Conservation (phyloP, 2,888 invertebrate species). For the Halictus quadricinctus region DNA sequence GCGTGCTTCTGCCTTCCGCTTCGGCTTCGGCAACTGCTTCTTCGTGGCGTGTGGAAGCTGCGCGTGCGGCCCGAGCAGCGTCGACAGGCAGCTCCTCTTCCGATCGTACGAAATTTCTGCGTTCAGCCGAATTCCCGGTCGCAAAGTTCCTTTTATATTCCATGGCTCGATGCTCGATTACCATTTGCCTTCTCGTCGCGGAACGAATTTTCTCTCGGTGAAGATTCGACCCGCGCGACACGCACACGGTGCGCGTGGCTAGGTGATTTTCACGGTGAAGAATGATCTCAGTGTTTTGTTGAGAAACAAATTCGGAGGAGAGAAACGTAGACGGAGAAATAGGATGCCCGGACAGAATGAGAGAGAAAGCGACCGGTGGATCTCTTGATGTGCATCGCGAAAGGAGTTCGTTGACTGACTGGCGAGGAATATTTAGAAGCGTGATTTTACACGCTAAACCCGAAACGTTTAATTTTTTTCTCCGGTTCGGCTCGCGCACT, state of each 20-base stretch:
- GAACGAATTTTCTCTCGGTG: neutral
- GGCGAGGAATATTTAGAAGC: conserved; percentile 35
- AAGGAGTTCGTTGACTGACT: conserved; percentile 42
- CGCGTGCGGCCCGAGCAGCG: conserved; percentile 69
- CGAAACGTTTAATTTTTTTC: conserved; percentile 3
- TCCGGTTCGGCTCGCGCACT: neutral
- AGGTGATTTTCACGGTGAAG: neutral
- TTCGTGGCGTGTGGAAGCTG: conserved; percentile 31
- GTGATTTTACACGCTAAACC: conserved; percentile 11
- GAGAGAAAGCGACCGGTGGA: neutral
- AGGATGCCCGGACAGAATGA: neutral
- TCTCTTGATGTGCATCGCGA: conserved; percentile 21
- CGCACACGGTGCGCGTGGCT: neutral
- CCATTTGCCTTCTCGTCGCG: neutral
- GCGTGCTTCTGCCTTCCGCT: conserved; percentile 25
- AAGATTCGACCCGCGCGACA: neutral
- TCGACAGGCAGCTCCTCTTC: conserved; percentile 39
- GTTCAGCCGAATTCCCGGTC: neutral
- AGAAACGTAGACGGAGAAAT: neutral
- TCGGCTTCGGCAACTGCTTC: neutral
- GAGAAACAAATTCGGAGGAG: neutral
- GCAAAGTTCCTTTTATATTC: neutral
- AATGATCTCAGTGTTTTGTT: neutral
- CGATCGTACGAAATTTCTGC: neutral
- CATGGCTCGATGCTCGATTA: neutral